Evolutionary conservation across 1,140 invertebrate genomes (phyloP), one percentile per base, ranked within the genome.

Genomic region (Cyrtorhinus lividipennis): DNA sequence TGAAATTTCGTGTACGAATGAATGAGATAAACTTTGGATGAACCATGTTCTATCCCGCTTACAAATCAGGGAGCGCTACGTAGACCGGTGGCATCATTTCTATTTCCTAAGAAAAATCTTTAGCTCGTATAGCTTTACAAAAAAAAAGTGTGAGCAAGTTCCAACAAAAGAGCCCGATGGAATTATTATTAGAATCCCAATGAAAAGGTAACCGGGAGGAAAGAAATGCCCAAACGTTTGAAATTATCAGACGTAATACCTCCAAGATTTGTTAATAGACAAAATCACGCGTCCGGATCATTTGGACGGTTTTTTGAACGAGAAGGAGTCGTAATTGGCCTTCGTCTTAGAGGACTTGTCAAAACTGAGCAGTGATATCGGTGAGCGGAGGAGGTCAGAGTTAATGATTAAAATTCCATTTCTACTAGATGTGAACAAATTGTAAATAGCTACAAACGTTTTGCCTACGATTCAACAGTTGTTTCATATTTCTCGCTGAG

Each of bases 1-100:
- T n/a, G 26, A 53, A 62, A 53, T 62, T 62, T 25, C 25, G 56
- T 60, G 30, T 27, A 46, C 45, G 59, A 61, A 22, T 45, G 38
- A 60, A 20, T 44, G 23, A 15, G 25, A 61, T 38, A 61, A 44
- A 44, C 13, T 38, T 10, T 38, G 30, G 5, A 8, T 38, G 5
- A 8, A 38, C 5, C 15, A 38, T 38, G 30, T 38, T 38, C 30
- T 38, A 38, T 15, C 15, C 30, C 15, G 30, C 30, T 38, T 38
- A 15, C 5, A 38, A 38, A 38, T 38, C 5, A 38, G 15, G 15
- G 5, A 38, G 30, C 15, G 30, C 30, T 38, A 38, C 30, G 15
- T 38, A 38, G 30, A 38, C 5, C 5, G 15, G 30, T 38, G 30
- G 30, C 15, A 38, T 8, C 30, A 38, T 8, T 38, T 38, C 30